phyloP scores from a whole-genome alignment of 2,888 invertebrate genomes.

The Polydrusus cervinus region DNA sequence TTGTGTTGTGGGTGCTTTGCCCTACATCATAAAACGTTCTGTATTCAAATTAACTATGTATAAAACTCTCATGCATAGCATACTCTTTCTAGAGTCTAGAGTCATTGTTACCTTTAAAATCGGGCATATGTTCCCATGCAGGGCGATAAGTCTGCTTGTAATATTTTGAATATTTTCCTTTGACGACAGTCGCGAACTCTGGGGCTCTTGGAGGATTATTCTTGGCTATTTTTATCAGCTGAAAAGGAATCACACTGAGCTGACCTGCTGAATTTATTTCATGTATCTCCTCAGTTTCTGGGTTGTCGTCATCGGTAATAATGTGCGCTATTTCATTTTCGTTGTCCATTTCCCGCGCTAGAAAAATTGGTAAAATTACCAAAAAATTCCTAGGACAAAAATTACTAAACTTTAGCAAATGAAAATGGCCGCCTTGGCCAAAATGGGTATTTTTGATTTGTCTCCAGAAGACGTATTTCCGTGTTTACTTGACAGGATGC shows the following conservation, averaged over 20 bases:
- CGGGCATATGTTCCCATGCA: slow-evolving; percentile 76
- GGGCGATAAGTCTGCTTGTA: slow-evolving; percentile 76
- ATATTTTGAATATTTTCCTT: slow-evolving; percentile 61
- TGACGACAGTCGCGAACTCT: slow-evolving; percentile 33
- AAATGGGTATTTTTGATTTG: slow-evolving; percentile 51
- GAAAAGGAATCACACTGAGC: slow-evolving; percentile 61
- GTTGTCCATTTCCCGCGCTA: slow-evolving; percentile 62
- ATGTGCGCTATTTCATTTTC: slow-evolving; percentile 48
- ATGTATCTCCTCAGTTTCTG: slow-evolving; percentile 38
- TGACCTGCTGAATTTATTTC: slow-evolving; percentile 40
- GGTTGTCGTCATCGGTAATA: slow-evolving; percentile 53
- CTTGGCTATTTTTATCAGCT: slow-evolving; percentile 55
- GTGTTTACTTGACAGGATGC: neutral
- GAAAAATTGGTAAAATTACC: slow-evolving; percentile 58
- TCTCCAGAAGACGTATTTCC: neutral
- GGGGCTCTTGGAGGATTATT: slow-evolving; percentile 1
- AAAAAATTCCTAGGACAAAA: slow-evolving; percentile 51
- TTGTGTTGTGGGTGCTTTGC: neutral
- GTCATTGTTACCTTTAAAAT: slow-evolving; percentile 72
- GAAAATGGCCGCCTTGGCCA: slow-evolving; percentile 47
- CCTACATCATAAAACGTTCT: too few species aligned
- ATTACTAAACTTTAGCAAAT: slow-evolving; percentile 54
- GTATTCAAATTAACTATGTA: too few species aligned
- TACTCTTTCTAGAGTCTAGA: too few species aligned
- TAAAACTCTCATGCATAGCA: too few species aligned